Evolutionary conservation across 2,888 invertebrate genomes (phyloP), one percentile per base, ranked within the genome.

Genomic region (Xanthia togata): DNA sequence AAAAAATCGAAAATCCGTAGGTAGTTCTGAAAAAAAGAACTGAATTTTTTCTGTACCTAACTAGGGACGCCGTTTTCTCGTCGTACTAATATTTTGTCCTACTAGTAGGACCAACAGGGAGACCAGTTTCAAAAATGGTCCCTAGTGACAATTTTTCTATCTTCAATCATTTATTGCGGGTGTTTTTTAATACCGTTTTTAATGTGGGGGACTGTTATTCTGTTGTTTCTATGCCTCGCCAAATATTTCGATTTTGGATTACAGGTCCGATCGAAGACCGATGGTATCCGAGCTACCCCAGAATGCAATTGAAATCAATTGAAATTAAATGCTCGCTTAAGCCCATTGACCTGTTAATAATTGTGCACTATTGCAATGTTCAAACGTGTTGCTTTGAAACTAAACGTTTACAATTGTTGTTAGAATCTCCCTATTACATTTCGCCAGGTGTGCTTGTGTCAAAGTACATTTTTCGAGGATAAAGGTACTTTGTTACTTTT

Each of bases 241-340:
- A 5, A 70, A 60, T 38, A 65, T 60, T 55, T 44, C 35, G 0
- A 67, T 57, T 70, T 50, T n/a, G 41, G 23, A 50, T 67, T 8
- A 26, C 55, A 60, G 65, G 57, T 75, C 14, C n/a, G 12, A 47
- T 14, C 17, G 4, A 44, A 76, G 20, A 26, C 14, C 31, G 20
- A 53, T 55, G 14, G 44, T 5, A 44, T 44, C 14, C 14, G n/a
- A 5, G 17, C 17, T 68, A 12, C 68, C 38, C 55, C 57, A 70
- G 70, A 62, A 62, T 44, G 67, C 70, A 76, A 76, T 76, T 81
- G 80, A 69, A 79, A 79, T 73, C 63, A 73, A 79, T 79, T 73
- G 70, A 70, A 81, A 76, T 81, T 81, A 76, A 80, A 80, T 70
- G 70, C 79, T 50, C 67, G 44, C 26, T 81, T 31, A 17, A 70